Percentiles rank a stretch among this genome's conserved stretches.
Evolutionary conservation across 2,797 vertebrate species (phyloP).

Genomic region (Acipenser ruthenus): DNA sequence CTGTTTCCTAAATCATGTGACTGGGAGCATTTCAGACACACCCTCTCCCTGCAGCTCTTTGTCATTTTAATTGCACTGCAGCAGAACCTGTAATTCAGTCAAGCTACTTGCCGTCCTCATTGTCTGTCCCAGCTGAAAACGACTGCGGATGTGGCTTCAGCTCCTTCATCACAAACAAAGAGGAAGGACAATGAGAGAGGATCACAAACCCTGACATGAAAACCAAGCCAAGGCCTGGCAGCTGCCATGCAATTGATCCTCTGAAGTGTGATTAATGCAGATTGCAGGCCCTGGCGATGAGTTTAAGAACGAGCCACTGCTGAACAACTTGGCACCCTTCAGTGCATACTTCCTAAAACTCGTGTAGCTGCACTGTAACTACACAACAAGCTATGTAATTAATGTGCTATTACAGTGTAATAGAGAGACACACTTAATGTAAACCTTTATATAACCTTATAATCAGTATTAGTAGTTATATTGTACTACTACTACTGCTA

Average conservation of each 20-base stretch:
- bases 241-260: too few species aligned
- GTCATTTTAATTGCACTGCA: slow-evolving; percentile 49
- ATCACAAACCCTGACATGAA: slow-evolving; percentile 53
- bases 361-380: too few species aligned
- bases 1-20: slow-evolving; percentile 36
- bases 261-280: too few species aligned
- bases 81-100: slow-evolving; percentile 46
- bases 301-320: too few species aligned
- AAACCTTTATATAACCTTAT: background rate
- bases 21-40: slow-evolving; percentile 34
- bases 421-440: too few species aligned
- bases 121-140: slow-evolving; percentile 46
- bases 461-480: too few species aligned
- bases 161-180: slow-evolving; percentile 42
- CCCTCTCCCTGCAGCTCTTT: slow-evolving; percentile 34
- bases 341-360: too few species aligned
- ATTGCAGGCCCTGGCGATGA: too few species aligned
- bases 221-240: slow-evolving; percentile 57
- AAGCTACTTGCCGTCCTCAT: slow-evolving; percentile 28
- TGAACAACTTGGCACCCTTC: too few species aligned
- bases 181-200: slow-evolving; percentile 53
- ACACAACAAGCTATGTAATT: too few species aligned
- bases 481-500: too few species aligned
- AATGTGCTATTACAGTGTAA: too few species aligned
- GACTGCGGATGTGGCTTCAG: slow-evolving; percentile 37